Percentiles rank a stretch among this genome's conserved stretches.
These are phyloP conservation scores for Lagocephalus sceleratus DNA, from an alignment of 2,797 vertebrate species.

Conservation along the genomic window DNA sequence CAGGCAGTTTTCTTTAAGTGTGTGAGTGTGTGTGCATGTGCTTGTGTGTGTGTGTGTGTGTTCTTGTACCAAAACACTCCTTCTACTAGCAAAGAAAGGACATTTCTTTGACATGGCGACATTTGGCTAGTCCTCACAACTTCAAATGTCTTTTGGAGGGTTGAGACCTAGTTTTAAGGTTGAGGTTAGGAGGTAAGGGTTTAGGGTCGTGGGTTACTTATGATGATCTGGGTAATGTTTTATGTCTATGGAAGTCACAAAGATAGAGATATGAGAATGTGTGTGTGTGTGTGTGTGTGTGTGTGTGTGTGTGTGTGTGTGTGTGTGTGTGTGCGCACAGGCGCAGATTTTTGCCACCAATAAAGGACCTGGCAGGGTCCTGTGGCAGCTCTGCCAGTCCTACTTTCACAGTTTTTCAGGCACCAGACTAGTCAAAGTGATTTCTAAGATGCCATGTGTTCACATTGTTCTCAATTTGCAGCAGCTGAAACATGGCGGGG, in stretches of 20 bases:
- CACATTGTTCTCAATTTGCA: conserved; percentile 56
- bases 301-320: conserved; percentile 4
- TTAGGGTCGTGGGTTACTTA: no score
- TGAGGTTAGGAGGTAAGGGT: no score
- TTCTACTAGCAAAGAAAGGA: no score
- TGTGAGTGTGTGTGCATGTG: conserved; percentile 13
- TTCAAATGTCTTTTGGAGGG: no score
- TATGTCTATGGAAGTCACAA: no score
- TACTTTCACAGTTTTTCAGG: conserved; percentile 58
- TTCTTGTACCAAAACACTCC: no score
- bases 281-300: conserved; percentile 8
- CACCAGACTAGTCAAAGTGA: conserved; percentile 59
- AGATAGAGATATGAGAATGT: no score
- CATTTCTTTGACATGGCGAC: no score
- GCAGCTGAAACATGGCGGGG: conserved; percentile 30
- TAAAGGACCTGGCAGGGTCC: conserved; percentile 54
- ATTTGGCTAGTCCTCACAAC: no score
- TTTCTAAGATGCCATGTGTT: conserved; percentile 58
- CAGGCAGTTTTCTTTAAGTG: conserved; percentile 27
- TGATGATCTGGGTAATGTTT: no score
- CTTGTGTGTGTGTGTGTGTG: no score
- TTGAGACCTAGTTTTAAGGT: no score
- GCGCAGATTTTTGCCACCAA: conserved; percentile 23
- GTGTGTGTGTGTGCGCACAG: conserved; percentile 14
- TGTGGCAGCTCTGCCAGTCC: conserved; percentile 61